Conservation (phyloP, 2,797 vertebrate species). For the Brotula barbata region DNA sequence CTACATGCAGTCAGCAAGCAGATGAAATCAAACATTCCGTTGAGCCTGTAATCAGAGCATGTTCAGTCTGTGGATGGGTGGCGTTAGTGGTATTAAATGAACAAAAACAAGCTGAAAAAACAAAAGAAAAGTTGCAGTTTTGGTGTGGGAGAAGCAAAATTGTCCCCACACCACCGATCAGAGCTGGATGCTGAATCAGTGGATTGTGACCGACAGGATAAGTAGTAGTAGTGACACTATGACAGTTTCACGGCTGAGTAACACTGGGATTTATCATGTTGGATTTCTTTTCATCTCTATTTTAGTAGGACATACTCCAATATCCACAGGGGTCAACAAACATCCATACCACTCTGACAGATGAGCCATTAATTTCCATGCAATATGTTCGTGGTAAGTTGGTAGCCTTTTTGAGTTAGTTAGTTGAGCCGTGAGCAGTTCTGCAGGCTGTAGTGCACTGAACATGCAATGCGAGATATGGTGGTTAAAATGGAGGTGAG, state of each 20-base stretch:
- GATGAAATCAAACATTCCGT: background rate
- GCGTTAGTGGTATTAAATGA: slow-evolving; percentile 35
- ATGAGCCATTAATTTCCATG: slow-evolving; percentile 43
- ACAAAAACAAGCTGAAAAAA: slow-evolving; percentile 15
- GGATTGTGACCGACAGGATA: slow-evolving; percentile 6
- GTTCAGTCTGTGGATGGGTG: slow-evolving; percentile 4
- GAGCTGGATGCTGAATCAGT: slow-evolving; percentile 13
- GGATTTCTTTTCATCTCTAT: background rate
- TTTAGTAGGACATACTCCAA: background rate
- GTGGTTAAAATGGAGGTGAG: slow-evolving; percentile 39
- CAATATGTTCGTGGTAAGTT: slow-evolving; percentile 26
- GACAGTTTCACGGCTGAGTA: too few relatives aligned
- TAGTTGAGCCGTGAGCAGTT: slow-evolving; percentile 23
- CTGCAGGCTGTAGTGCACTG: background rate
- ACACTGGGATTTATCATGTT: background rate
- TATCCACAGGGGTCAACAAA: slow-evolving; percentile 14
- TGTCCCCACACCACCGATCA: background rate
- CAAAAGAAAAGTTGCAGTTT: slow-evolving; percentile 1
- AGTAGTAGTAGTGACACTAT: too few relatives aligned
- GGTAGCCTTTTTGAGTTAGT: slow-evolving; percentile 8
- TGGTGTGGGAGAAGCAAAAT: slow-evolving; percentile 1
- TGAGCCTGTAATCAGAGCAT: background rate
- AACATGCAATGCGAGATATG: slow-evolving; percentile 47
- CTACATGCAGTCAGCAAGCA: background rate
- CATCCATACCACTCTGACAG: slow-evolving; percentile 4